Conservation (phyloP, 2,888 invertebrate genomes). For the Boloria selene region DNA sequence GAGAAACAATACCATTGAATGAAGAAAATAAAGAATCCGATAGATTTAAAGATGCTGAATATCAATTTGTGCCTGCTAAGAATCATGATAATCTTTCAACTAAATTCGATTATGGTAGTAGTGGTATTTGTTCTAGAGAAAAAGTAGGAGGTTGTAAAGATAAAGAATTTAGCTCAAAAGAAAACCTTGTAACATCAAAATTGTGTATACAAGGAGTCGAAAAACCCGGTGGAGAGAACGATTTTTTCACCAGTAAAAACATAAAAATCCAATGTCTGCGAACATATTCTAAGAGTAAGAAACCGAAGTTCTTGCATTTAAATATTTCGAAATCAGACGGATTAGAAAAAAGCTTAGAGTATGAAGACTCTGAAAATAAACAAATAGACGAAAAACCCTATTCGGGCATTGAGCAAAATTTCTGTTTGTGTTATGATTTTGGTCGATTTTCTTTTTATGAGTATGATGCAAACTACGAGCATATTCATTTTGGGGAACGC, state of each 20-base stretch:
- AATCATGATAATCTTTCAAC: background rate
- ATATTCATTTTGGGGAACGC: constrained; percentile 62
- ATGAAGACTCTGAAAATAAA: constrained; percentile 34
- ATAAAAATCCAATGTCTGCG: constrained; percentile 40
- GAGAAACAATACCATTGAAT: background rate
- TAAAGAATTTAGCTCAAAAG: constrained; percentile 32
- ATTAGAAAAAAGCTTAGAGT: constrained; percentile 18
- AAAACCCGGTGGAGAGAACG: constrained; percentile 61
- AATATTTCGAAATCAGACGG: background rate
- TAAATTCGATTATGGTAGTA: background rate
- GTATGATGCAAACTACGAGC: constrained; percentile 53
- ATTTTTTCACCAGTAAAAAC: constrained; percentile 20
- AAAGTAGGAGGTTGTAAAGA: constrained; percentile 8
- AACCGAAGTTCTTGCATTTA: constrained; percentile 21
- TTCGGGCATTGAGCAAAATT: constrained; percentile 38
- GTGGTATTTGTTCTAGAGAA: background rate
- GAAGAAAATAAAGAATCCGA: background rate
- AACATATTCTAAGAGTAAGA: constrained; percentile 53
- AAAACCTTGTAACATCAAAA: constrained; percentile 51
- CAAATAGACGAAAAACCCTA: constrained; percentile 30
- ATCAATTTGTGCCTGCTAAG: background rate
- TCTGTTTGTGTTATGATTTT: constrained; percentile 69
- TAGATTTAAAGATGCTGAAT: background rate
- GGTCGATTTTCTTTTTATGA: constrained; percentile 57
- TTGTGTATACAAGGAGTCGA: constrained; percentile 65